Conservation (phyloP, 2,113 vertebrate genomes). For the Suricata suricatta region DNA sequence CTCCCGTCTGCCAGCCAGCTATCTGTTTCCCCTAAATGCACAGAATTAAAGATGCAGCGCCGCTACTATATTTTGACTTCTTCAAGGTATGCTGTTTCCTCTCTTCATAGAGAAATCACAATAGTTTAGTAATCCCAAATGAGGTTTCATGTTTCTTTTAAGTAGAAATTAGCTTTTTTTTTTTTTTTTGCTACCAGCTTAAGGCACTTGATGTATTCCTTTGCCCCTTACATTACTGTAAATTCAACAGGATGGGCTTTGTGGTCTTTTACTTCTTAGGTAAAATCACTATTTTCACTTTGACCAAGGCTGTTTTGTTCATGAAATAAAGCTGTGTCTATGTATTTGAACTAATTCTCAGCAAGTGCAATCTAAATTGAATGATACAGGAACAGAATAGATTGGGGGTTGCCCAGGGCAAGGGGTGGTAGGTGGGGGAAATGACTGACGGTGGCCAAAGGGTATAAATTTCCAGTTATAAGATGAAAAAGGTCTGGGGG, state of each 20-base stretch:
- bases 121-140: not conserved
- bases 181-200: not conserved
- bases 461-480: not conserved
- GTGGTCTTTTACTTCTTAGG: constrained; percentile 34
- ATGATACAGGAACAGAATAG: not conserved
- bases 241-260: constrained; percentile 27
- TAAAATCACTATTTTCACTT: constrained; percentile 23
- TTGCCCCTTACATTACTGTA: not conserved
- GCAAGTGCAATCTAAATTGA: not conserved
- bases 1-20: not conserved
- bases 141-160: constrained; percentile 25
- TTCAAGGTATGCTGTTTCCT: not conserved
- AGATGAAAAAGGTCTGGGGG: not conserved
- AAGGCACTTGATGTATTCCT: not conserved
- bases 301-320: constrained; percentile 13
- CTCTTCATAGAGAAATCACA: not conserved
- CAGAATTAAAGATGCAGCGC: not conserved
- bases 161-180: not conserved
- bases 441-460: not conserved
- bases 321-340: constrained; percentile 54
- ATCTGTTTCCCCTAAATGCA: not conserved
- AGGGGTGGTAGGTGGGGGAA: too few relatives aligned
- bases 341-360: not conserved
- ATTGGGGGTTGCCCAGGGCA: not conserved
- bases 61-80: not conserved